phyloP scores from a whole-genome alignment of 2,888 invertebrate species.

The Sarcophaga carnaria region DNA sequence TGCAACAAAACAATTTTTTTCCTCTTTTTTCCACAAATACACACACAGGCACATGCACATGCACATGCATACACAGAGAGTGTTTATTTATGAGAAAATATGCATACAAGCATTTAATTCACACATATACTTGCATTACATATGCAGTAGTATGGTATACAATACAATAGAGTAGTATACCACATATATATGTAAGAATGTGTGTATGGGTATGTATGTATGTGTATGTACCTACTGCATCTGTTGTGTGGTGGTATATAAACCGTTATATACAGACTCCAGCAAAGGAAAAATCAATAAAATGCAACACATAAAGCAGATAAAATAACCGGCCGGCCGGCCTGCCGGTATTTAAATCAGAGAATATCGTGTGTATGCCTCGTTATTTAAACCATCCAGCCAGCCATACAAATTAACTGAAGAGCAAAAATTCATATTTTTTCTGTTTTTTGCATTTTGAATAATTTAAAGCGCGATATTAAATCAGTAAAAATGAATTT shows the following conservation, averaged over 20 bases:
- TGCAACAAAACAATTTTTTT: conserved; percentile 22
- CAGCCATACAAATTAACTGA: neutral
- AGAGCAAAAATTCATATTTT: too few species aligned
- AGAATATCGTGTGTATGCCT: neutral
- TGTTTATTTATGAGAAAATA: neutral
- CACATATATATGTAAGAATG: neutral
- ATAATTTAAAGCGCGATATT: too few species aligned
- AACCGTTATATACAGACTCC: neutral
- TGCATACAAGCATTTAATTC: neutral
- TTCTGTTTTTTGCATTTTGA: too few species aligned
- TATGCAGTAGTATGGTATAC: neutral
- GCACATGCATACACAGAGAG: conserved; percentile 4
- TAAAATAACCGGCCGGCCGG: conserved; percentile 10
- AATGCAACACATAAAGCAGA: conserved; percentile 44
- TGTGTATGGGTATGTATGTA: neutral
- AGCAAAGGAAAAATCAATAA: conserved; percentile 51
- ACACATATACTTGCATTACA: neutral
- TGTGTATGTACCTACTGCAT: neutral
- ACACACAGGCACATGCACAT: neutral
- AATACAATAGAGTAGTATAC: neutral
- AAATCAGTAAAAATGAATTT: too few species aligned
- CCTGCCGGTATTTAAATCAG: conserved; percentile 44
- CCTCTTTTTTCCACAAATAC: neutral
- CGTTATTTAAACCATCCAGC: neutral
- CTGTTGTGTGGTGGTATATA: neutral